These are phyloP conservation scores for Strigamia transsilvanica DNA, from an alignment of 2,888 invertebrate species.

Conservation along the genomic window DNA sequence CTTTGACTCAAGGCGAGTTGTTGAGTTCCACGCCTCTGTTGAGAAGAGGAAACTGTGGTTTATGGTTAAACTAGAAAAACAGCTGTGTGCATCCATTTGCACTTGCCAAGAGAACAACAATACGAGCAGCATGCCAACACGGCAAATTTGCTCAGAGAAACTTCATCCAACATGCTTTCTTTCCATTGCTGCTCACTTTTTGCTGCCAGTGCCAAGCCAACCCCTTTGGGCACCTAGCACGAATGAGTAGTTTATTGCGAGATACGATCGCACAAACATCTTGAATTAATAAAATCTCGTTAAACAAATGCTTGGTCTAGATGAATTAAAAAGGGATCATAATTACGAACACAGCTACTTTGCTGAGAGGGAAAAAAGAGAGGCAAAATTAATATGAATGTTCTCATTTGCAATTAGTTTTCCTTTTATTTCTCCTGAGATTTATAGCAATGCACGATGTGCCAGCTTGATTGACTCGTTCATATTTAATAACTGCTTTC, in stretches of 20 bases:
- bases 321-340: background rate
- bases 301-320: background rate
- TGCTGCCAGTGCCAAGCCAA: background rate
- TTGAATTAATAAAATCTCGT: conserved; percentile 38
- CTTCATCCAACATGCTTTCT: no score
- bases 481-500: conserved; percentile 10
- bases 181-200: no score
- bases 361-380: background rate
- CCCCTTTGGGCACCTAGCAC: background rate
- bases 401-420: conserved; percentile 11
- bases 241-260: background rate
- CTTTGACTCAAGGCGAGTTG: background rate
- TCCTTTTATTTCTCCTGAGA: background rate
- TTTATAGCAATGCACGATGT: background rate
- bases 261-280: background rate
- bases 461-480: background rate
- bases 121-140: no score
- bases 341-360: background rate
- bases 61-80: no score
- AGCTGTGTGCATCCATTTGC: no score
- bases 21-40: conserved; percentile 8
- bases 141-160: no score
- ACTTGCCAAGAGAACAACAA: no score
- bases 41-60: background rate
- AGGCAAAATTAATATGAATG: background rate